phyloP scores from a whole-genome alignment of 2,113 vertebrate species.

The Paramormyrops kingsleyae region DNA sequence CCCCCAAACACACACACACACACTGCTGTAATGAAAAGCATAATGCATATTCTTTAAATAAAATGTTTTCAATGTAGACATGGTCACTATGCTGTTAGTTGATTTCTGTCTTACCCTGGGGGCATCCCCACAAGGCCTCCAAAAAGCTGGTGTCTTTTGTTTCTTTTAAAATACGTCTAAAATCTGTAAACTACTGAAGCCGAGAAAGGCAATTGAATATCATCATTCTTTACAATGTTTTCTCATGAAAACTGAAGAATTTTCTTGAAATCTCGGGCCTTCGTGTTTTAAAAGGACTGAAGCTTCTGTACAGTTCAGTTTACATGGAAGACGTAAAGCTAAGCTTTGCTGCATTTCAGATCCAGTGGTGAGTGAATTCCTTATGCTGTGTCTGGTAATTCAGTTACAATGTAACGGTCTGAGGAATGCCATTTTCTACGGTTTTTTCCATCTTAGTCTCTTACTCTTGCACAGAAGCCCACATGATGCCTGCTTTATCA shows the following conservation, averaged over 20 bases:
- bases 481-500: background rate
- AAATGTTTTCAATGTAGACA: background rate
- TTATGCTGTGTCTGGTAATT: background rate
- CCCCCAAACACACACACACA: background rate
- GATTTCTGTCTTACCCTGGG: background rate
- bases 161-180: background rate
- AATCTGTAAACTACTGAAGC: background rate
- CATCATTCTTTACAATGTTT: background rate
- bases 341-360: background rate
- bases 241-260: background rate
- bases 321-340: background rate
- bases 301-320: background rate
- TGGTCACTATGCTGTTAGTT: background rate
- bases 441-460: background rate
- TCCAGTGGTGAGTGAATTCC: background rate
- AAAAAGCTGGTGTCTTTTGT: background rate
- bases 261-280: background rate
- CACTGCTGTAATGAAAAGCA: background rate
- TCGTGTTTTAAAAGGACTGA: background rate
- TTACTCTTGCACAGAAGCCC: background rate
- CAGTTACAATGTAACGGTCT: background rate
- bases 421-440: background rate
- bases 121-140: background rate
- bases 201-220: background rate
- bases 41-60: background rate